Evolutionary conservation across 2,888 invertebrate species (phyloP).

Genomic region (Allacma fusca): DNA sequence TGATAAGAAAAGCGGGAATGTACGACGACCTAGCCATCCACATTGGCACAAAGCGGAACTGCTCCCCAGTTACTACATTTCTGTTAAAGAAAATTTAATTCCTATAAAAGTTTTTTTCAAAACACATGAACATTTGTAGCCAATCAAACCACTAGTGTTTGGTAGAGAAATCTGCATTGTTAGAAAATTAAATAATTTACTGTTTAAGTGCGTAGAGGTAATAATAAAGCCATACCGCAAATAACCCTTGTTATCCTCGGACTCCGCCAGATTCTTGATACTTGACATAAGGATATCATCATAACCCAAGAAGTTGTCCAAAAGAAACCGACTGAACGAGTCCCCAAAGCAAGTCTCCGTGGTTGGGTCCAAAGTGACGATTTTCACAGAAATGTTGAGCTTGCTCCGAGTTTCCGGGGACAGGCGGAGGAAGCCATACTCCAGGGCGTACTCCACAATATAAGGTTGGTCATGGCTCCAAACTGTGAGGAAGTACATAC

Average conservation of each 20-base stretch:
- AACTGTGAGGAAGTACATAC: no score
- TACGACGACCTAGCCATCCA: constrained; percentile 96
- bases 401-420: constrained; percentile 82
- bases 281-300: constrained; percentile 97
- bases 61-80: constrained; percentile 97
- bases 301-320: constrained; percentile 94
- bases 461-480: constrained; percentile 85
- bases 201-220: no score
- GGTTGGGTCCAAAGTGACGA: constrained; percentile 85
- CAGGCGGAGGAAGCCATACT: constrained; percentile 93
- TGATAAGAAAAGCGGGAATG: constrained; percentile 93
- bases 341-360: constrained; percentile 94
- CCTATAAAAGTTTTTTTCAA: background rate
- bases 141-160: no score
- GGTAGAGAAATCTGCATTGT: no score
- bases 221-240: no score
- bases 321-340: constrained; percentile 83
- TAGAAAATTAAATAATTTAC: no score
- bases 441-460: constrained; percentile 96
- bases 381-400: constrained; percentile 89
- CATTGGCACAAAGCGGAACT: constrained; percentile 97
- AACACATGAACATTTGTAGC: no score
- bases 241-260: constrained; percentile 96
- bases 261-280: constrained; percentile 92
- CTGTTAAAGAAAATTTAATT: constrained; percentile 66